A percentile compares a stretch with the other conserved stretches of the same genome.
phyloP scores from a whole-genome alignment of 2,797 vertebrate species.

The Muscicapa comitata region DNA sequence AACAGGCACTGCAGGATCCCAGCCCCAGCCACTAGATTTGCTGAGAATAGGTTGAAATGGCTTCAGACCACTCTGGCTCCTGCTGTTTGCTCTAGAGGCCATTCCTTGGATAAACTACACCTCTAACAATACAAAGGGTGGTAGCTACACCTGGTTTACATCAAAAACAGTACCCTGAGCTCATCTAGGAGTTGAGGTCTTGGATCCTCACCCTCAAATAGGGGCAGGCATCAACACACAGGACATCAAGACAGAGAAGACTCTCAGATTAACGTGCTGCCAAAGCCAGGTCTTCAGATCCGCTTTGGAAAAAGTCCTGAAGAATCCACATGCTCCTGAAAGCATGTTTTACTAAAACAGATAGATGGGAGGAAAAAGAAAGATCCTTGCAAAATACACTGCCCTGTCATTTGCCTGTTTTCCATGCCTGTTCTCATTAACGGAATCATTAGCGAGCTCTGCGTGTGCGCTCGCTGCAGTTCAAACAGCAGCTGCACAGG shows the following conservation, averaged over 20 bases:
- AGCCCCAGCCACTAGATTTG: neutral
- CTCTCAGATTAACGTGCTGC: neutral
- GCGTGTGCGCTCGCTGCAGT: neutral
- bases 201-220: neutral
- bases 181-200: neutral
- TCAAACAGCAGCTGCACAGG: constrained; percentile 31
- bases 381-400: neutral
- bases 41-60: neutral
- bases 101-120: neutral
- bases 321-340: neutral
- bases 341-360: neutral
- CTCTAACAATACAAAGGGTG: neutral
- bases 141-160: neutral
- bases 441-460: neutral
- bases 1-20: neutral
- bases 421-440: neutral
- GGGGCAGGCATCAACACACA: neutral
- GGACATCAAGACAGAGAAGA: neutral
- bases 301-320: neutral
- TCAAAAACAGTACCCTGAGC: neutral
- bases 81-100: neutral
- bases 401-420: neutral
- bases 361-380: neutral
- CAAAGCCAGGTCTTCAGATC: neutral
- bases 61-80: neutral